Evolutionary conservation across 1,140 invertebrate genomes (phyloP).

Genomic region (Meloidogyne exigua): DNA sequence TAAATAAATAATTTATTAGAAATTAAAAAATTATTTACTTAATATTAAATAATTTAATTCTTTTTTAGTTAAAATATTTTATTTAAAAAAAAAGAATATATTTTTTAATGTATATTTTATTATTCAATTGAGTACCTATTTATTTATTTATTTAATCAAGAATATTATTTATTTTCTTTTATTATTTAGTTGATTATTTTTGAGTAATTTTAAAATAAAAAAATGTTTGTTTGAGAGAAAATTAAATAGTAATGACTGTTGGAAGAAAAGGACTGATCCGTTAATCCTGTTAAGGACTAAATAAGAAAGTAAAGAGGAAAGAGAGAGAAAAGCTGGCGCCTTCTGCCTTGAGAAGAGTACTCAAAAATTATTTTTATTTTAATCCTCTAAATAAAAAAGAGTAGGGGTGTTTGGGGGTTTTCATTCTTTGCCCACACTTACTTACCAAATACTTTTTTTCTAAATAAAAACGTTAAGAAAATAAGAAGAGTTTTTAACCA

Average conservation of each 20-base stretch:
- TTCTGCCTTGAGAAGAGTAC: not conserved
- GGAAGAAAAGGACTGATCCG: not conserved
- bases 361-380: not conserved
- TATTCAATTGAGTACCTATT: not conserved
- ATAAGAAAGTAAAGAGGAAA: not conserved
- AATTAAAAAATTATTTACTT: no score
- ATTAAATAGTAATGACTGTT: not conserved
- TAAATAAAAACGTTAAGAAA: no score
- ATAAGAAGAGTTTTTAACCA: no score
- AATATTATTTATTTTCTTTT: not conserved
- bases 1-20: no score
- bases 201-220: not conserved
- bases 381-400: constrained; percentile 5
- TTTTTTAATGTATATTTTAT: not conserved
- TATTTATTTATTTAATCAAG: not conserved
- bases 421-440: not conserved
- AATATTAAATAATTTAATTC: no score
- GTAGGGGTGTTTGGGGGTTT: no score
- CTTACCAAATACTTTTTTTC: not conserved
- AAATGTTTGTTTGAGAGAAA: not conserved
- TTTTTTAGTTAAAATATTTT: no score
- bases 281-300: not conserved
- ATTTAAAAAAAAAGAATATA: no score
- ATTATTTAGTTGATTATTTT: not conserved
- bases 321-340: not conserved